Conservation (phyloP, 2,113 vertebrate species). For the Notarius quadriscutis region DNA sequence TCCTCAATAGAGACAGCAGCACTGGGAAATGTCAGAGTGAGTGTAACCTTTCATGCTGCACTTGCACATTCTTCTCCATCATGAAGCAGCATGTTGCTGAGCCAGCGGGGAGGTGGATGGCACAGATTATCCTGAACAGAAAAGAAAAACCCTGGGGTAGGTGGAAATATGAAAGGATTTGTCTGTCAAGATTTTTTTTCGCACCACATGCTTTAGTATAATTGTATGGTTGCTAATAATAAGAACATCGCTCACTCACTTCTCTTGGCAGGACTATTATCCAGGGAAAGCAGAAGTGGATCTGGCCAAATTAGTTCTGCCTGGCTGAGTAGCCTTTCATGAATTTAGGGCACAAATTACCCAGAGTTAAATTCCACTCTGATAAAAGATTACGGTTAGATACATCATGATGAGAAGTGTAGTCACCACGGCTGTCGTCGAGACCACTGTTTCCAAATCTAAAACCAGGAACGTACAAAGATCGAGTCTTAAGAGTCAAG, state of each 20-base stretch:
- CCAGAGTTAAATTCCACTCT: slow-evolving; percentile 32
- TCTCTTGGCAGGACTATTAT: slow-evolving; percentile 49
- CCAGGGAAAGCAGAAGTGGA: slow-evolving; percentile 45
- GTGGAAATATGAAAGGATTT: slow-evolving; percentile 39
- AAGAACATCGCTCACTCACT: slow-evolving; percentile 45
- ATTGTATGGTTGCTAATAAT: slow-evolving; percentile 50
- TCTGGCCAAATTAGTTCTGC: slow-evolving; percentile 53
- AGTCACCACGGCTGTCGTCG: background rate
- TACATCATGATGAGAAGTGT: slow-evolving; percentile 23
- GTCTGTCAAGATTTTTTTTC: slow-evolving; percentile 42
- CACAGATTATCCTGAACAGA: slow-evolving; percentile 34
- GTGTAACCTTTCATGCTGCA: slow-evolving; percentile 44
- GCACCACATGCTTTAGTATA: slow-evolving; percentile 50
- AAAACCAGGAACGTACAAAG: background rate
- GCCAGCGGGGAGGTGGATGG: slow-evolving; percentile 28
- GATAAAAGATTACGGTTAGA: slow-evolving; percentile 40
- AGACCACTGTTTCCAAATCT: background rate
- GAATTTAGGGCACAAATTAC: slow-evolving; percentile 41
- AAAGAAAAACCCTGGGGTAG: slow-evolving; percentile 24
- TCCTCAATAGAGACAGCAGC: slow-evolving; percentile 35
- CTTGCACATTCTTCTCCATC: slow-evolving; percentile 41
- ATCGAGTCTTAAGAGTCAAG: background rate
- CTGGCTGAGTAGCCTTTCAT: slow-evolving; percentile 34
- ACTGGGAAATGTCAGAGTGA: slow-evolving; percentile 33
- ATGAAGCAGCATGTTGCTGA: slow-evolving; percentile 9